phyloP scores from a whole-genome alignment of 2,888 invertebrate species.

The Holacanthella duospinosa region DNA sequence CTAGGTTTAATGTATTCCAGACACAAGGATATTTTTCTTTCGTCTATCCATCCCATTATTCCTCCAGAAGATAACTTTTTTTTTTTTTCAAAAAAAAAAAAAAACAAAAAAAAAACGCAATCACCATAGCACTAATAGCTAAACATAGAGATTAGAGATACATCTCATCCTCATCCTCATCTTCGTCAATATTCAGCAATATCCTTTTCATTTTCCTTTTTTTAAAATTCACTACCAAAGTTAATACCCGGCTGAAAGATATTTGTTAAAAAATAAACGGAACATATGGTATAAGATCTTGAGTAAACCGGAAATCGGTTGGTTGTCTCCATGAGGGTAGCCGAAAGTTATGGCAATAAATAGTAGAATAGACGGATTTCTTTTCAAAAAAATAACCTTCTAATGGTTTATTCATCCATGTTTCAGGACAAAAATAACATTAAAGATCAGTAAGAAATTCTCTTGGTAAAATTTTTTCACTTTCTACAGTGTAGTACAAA shows the following conservation, averaged over 20 bases:
- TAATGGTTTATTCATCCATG: conserved; percentile 4
- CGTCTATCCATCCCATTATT: not conserved
- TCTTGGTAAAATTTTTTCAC: no score
- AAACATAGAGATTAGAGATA: no score
- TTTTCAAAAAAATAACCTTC: not conserved
- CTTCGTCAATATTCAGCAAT: not conserved
- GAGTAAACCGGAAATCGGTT: not conserved
- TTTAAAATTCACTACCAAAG: not conserved
- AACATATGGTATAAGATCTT: not conserved
- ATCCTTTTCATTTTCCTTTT: not conserved
- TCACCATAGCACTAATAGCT: no score
- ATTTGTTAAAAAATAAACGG: not conserved
- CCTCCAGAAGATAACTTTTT: not conserved
- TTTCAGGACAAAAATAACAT: not conserved
- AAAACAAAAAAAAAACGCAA: no score
- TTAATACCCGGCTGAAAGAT: not conserved
- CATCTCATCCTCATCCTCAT: no score
- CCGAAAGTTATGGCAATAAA: not conserved
- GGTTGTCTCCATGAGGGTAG: not conserved
- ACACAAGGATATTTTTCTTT: not conserved
- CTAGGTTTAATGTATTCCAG: not conserved
- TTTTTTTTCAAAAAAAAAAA: not conserved
- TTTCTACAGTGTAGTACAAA: no score
- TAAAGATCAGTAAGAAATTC: not conserved
- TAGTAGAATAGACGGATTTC: no score